Evolutionary conservation across 2,113 vertebrate genomes (phyloP).

Genomic region (Cichladusa arquata): DNA sequence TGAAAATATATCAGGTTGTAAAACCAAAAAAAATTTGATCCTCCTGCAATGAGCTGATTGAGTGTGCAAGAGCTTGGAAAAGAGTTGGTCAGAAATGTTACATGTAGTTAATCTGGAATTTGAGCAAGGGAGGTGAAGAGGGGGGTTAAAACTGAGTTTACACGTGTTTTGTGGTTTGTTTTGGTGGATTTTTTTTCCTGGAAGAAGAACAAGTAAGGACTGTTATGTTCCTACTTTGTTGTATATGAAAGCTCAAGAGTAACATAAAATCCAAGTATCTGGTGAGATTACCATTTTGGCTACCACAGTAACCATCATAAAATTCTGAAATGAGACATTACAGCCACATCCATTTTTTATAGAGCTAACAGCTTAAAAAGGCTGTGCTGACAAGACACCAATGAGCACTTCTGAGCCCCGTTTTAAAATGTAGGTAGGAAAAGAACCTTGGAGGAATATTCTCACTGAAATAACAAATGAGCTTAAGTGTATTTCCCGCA

Average conservation of each 20-base stretch:
- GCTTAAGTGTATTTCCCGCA: not conserved
- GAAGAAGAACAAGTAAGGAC: not conserved
- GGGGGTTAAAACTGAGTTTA: not conserved
- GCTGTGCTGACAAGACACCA: not conserved
- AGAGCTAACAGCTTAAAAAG: not conserved
- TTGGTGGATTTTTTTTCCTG: fast-evolving
- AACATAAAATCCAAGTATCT: not conserved
- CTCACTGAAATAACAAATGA: not conserved
- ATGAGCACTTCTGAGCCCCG: not conserved
- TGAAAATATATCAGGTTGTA: not conserved
- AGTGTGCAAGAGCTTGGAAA: not conserved
- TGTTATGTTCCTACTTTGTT: not conserved
- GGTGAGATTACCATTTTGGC: not conserved
- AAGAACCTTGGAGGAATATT: not conserved
- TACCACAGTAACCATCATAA: not conserved
- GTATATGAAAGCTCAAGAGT: not conserved
- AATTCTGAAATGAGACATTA: not conserved
- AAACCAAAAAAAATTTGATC: not conserved
- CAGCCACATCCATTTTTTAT: not conserved
- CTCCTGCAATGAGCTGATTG: not conserved
- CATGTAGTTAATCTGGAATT: not conserved
- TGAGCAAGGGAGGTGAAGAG: not conserved
- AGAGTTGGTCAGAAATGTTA: not conserved
- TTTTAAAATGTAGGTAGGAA: not conserved
- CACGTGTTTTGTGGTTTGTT: not conserved